Evolutionary conservation across 2,113 vertebrate genomes (phyloP).

Genomic region (Neodon shergylaensis): DNA sequence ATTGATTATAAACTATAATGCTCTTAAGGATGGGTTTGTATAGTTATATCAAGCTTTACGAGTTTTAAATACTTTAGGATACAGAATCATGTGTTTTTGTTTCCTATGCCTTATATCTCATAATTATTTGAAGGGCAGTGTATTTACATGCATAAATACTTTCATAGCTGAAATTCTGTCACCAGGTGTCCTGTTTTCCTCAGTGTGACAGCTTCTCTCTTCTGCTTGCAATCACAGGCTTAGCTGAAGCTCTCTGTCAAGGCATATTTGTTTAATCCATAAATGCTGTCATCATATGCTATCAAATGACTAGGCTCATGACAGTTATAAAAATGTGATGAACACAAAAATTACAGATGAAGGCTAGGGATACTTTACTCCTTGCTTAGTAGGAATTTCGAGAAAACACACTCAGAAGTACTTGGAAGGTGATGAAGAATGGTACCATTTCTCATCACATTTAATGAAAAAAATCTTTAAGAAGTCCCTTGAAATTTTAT

Average conservation of each 20-base stretch:
- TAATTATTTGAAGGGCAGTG: background rate
- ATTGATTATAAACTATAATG: background rate
- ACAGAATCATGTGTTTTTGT: background rate
- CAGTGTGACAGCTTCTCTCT: background rate
- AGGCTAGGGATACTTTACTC: background rate
- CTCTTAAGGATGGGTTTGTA: background rate
- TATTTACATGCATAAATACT: background rate
- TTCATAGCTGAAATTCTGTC: background rate
- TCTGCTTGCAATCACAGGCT: background rate
- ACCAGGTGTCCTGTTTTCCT: background rate
- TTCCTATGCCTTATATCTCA: background rate
- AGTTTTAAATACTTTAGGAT: conserved; percentile 3
- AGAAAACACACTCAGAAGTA: background rate
- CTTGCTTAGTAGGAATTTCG: background rate
- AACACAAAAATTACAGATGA: background rate
- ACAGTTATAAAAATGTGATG: conserved; percentile 26
- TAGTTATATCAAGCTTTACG: background rate
- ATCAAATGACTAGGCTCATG: background rate
- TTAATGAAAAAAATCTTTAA: background rate
- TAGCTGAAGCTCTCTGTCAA: background rate
- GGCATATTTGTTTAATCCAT: background rate
- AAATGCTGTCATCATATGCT: background rate
- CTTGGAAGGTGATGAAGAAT: background rate
- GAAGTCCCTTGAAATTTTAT: background rate
- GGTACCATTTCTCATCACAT: background rate